A percentile compares a stretch with the other conserved stretches of the same genome.
phyloP scores from a whole-genome alignment of 2,797 vertebrate genomes.

The Neosilurus hyrtlii region DNA sequence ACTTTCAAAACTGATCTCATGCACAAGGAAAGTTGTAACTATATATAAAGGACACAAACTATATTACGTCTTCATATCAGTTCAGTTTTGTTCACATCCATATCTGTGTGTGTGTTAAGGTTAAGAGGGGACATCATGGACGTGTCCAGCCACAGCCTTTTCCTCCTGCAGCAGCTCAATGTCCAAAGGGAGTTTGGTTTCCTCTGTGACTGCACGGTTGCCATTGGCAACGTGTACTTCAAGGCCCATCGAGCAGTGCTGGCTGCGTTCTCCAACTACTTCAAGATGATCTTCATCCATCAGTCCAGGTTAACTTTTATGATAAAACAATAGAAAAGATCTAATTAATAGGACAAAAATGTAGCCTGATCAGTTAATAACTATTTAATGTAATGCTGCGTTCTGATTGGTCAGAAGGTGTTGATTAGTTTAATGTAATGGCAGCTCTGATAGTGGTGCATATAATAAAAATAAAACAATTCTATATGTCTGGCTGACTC shows the following conservation, averaged over 20 bases:
- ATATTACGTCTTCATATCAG: background rate
- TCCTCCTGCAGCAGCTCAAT: constrained; percentile 96
- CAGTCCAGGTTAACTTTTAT: constrained; percentile 84
- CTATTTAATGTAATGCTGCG: background rate
- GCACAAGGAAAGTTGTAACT: background rate
- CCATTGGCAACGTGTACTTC: constrained; percentile 97
- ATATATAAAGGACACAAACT: background rate
- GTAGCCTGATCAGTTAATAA: background rate
- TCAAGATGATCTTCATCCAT: constrained; percentile 99
- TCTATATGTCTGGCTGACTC: background rate
- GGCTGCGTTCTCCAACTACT: constrained; percentile 97
- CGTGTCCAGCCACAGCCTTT: constrained; percentile 85
- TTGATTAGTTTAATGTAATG: background rate
- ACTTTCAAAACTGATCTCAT: background rate
- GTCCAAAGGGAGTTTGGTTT: constrained; percentile 97
- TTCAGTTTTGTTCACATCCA: background rate
- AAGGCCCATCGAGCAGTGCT: constrained; percentile 96
- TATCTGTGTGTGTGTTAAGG: constrained; percentile 20
- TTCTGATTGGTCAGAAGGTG: background rate
- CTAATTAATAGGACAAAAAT: background rate
- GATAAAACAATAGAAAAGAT: background rate
- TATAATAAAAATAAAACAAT: too few species aligned
- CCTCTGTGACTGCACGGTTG: constrained; percentile 96
- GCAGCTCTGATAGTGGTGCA: too few species aligned
- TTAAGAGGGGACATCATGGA: constrained; percentile 76